phyloP scores from a whole-genome alignment of 2,797 vertebrate species.

The Enteromius treurensis region DNA sequence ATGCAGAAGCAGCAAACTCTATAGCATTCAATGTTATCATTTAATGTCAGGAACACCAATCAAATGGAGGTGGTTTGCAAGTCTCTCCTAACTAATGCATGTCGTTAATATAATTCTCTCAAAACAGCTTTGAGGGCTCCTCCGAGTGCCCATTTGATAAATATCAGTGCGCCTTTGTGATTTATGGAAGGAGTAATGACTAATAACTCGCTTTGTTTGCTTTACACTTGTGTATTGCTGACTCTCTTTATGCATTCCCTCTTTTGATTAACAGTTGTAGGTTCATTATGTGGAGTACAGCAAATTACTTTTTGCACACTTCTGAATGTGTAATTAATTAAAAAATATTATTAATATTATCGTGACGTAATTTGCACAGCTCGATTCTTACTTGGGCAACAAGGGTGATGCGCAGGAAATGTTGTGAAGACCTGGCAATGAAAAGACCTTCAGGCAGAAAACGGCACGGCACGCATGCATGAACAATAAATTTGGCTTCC shows the following conservation, averaged over 20 bases:
- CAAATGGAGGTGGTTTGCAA: background rate
- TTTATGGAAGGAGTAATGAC: slow-evolving; percentile 14
- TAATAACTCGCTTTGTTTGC: slow-evolving; percentile 19
- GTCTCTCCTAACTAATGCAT: slow-evolving; percentile 18
- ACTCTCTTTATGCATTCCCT: slow-evolving; percentile 12
- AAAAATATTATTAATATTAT: background rate
- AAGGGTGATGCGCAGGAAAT: slow-evolving; percentile 12
- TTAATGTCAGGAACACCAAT: background rate
- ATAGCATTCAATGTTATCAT: slow-evolving; percentile 10
- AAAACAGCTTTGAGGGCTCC: background rate
- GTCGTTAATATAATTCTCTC: slow-evolving; percentile 4
- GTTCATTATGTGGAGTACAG: slow-evolving; percentile 11
- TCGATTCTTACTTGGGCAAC: background rate
- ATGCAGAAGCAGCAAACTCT: background rate
- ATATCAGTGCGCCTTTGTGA: background rate
- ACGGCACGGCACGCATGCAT: background rate
- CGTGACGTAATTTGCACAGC: background rate
- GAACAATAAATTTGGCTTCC: slow-evolving; percentile 33
- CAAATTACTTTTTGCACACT: slow-evolving; percentile 2
- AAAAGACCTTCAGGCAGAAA: slow-evolving; percentile 32
- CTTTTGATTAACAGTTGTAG: slow-evolving; percentile 34
- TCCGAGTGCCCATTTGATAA: background rate
- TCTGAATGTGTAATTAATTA: background rate
- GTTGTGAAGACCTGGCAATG: background rate
- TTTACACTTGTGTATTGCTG: background rate